Base-by-base conservation (phyloP, 2,113 vertebrate genomes). In the Amphiprion percula region DNA sequence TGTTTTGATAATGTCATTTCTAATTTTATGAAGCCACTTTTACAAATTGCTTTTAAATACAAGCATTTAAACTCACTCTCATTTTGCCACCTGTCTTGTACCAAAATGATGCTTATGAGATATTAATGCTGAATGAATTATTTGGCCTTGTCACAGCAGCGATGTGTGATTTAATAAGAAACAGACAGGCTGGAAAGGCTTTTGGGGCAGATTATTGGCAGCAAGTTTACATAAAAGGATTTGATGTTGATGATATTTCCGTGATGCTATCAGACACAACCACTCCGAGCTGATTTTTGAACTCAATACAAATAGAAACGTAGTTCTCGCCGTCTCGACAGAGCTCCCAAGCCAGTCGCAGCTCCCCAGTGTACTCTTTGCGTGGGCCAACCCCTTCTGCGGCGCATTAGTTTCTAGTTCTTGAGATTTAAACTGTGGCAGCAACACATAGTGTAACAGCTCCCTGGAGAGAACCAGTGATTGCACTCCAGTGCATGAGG, bases 371-470 rank as follows among this genome's bases (percentile, higher is more conserved):
- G 90, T 87, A 67, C 68, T 59, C 75, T 86, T 74, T 82, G 77
- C 70, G 76, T 70, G 80, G 86, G 83, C 85, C 77, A 47, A 28
- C 58, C 55, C 68, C 26, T 66, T 87, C 83, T 87, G 68, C 47
- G 72, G 60, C 19, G 26, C 77, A 82, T 89, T 86, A 76, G 76
- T 86, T 90, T 85, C 84, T 85, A 77, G 76, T 89, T 89, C 83
- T 85, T 87, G 83, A 86, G 77, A 88, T 78, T 88, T 90, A 87
- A 88, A 90, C 85, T 88, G 89, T 88, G 87, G 90, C 89, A 85
- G 87, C 83, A 75, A 85, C 88, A 87, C 80, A 87, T 83, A 83
- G 82, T 82, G 79, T 86, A 90, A 94, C 89, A 87, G 88, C 89
- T 88, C 91, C 91, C 90, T 3, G 37, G 91, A 83, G 91, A 80